Conservation (phyloP, 2,113 vertebrate genomes). For the Parus major region DNA sequence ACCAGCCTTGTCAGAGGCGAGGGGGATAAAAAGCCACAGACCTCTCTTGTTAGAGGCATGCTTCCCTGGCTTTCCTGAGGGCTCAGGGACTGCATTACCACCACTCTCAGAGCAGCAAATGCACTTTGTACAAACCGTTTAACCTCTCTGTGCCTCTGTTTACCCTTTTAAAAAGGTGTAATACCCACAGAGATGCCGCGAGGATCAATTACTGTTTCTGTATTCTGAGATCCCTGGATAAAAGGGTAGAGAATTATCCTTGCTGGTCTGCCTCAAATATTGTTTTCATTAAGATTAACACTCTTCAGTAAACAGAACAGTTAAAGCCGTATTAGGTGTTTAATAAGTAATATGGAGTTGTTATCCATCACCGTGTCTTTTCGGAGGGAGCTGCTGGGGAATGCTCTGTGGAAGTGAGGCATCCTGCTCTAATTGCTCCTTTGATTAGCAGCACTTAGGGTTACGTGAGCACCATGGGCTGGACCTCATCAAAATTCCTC, state of each 20-base stretch:
- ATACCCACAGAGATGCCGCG: background rate
- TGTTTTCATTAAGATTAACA: conserved; percentile 63
- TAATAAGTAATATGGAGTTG: conserved; percentile 60
- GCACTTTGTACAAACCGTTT: background rate
- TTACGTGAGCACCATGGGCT: background rate
- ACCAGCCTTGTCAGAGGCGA: background rate
- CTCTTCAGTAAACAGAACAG: conserved; percentile 46
- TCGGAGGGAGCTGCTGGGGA: background rate
- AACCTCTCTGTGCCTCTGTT: conserved; percentile 41
- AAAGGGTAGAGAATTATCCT: conserved; percentile 42
- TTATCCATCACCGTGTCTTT: conserved; percentile 10
- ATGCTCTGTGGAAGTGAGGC: background rate
- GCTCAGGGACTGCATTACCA: background rate
- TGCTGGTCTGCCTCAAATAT: conserved; percentile 37
- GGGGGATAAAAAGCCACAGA: background rate
- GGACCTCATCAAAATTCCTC: background rate
- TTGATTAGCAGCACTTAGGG: conserved; percentile 20
- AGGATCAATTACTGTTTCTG: conserved; percentile 42
- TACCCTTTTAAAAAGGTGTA: conserved; percentile 30
- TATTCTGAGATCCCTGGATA: conserved; percentile 24
- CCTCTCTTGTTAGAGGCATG: background rate
- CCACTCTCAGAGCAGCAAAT: background rate
- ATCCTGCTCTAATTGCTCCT: conserved; percentile 50
- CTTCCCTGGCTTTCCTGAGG: background rate
- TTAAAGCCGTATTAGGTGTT: conserved; percentile 55